phyloP scores from a whole-genome alignment of 2,888 invertebrate species.

The Paralinhomoeus sp. region DNA sequence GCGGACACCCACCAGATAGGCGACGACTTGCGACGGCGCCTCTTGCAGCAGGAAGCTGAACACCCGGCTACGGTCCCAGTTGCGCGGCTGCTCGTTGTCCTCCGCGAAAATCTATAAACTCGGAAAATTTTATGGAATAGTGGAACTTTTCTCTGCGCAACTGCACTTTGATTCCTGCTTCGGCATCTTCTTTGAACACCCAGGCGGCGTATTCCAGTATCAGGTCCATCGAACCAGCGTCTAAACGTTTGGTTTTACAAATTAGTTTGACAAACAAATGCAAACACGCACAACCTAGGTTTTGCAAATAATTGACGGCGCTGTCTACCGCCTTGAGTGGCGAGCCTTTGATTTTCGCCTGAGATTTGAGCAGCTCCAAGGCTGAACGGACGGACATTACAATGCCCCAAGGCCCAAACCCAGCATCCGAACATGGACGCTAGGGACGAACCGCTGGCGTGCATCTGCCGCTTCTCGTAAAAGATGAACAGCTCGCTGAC shows the following conservation, averaged over 20 bases:
- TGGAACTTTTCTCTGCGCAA: not conserved
- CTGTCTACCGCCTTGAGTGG: conserved; percentile 53
- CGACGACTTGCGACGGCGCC: conserved; percentile 50
- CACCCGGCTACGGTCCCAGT: conserved; percentile 61
- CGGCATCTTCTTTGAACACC: conserved; percentile 61
- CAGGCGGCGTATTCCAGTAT: conserved; percentile 83
- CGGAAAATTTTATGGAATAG: not conserved
- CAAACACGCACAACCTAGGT: conserved; percentile 40
- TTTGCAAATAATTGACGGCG: conserved; percentile 71
- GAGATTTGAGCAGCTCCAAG: conserved; percentile 56
- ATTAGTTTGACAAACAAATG: not conserved
- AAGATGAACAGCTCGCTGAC: conserved; percentile 77
- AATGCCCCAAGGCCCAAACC: too few species aligned
- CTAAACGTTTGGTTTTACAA: too few species aligned
- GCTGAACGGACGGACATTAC: conserved; percentile 33
- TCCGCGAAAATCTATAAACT: conserved; percentile 48
- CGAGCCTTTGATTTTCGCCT: conserved; percentile 40
- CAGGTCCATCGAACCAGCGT: conserved; percentile 52
- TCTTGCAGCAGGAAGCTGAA: conserved; percentile 66
- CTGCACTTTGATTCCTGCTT: conserved; percentile 51
- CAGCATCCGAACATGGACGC: too few species aligned
- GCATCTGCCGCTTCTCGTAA: conserved; percentile 77
- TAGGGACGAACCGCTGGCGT: conserved; percentile 40
- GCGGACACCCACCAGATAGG: conserved; percentile 44
- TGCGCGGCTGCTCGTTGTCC: conserved; percentile 56